A percentile compares a stretch with the other conserved stretches of the same genome.
Conservation (phyloP, 2,888 invertebrate genomes). For the Perizoma affinitatum region DNA sequence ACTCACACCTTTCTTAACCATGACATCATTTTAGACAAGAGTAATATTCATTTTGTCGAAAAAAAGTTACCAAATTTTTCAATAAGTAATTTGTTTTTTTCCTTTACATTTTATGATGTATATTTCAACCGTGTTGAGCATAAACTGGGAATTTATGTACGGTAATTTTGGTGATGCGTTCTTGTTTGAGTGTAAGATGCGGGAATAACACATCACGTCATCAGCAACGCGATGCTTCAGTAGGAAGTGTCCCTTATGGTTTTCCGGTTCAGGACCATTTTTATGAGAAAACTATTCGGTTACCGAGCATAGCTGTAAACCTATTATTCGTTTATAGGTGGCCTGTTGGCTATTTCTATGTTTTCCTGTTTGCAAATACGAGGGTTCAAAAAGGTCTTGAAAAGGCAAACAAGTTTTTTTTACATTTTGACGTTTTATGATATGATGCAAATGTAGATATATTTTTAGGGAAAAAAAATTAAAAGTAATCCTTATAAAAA, state of each 20-base stretch:
- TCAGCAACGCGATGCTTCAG: slow-evolving; percentile 3
- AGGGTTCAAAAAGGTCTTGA: slow-evolving; percentile 25
- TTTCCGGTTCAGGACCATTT: slow-evolving; percentile 41
- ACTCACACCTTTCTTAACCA: too few species aligned
- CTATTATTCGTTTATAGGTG: slow-evolving; percentile 37
- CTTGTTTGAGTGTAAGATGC: too few species aligned
- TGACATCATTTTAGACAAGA: too few species aligned
- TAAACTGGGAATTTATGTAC: too few species aligned
- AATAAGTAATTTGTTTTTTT: too few species aligned
- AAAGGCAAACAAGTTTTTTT: slow-evolving; percentile 11
- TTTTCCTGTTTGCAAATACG: slow-evolving; percentile 33
- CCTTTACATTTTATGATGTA: too few species aligned
- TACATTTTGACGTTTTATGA: slow-evolving; percentile 14
- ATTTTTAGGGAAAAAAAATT: too few species aligned
- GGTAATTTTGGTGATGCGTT: too few species aligned
- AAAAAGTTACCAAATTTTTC: too few species aligned
- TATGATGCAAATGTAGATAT: slow-evolving; percentile 1
- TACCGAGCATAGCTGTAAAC: slow-evolving; percentile 30
- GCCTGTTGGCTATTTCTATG: slow-evolving; percentile 28
- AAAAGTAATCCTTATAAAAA: too few species aligned
- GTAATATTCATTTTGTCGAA: too few species aligned
- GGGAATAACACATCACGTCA: not conserved
- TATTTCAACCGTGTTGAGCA: too few species aligned
- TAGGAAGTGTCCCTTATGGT: not conserved
- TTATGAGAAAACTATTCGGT: slow-evolving; percentile 52